Base-by-base conservation (phyloP, 2,113 vertebrate species). In the Aphyosemion australe region DNA sequence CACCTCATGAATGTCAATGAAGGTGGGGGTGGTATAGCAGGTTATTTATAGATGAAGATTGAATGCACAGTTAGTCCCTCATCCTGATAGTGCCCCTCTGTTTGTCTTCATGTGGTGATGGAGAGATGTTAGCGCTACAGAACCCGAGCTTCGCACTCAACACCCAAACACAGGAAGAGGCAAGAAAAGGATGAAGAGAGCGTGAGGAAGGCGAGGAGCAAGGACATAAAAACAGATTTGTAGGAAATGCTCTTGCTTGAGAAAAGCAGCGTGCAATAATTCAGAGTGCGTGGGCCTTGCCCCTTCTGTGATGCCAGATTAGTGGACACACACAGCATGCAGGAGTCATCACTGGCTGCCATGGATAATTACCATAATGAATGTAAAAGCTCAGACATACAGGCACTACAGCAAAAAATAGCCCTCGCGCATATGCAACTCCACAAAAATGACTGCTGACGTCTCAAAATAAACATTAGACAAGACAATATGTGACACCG, bases 301-400 rank as follows among this genome's bases (percentile, higher is more conserved):
- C 74, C 76, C 69, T 68, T 61, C 57, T 78, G 57, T 74, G 67
- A 86, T 1, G 69, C 57, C 68, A 74, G 74, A 84, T 87, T 68
- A 61, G 70, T 73, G 78, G 82, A 87, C 79, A 73, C 63, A 49
- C 74, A 49, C 74, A 79, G 75, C 53, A 74, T 72, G 82, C 70
- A 64, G 72, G 83, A 87, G 79, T 89, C 84, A 79, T 82, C 54
- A 11, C 74, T 73, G 53, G 49, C 84, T 89, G 87, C 83, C 87
- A 85, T 37, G 31, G 69, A 56, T 83, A 80, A 89, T 89, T 87
- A 83, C 66, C 77, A 77, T 87, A 88, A 89, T 87, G 82, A 88
- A 82, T 82, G 79, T 81, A 84, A 81, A 80, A 54, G 55, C 56
- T 48, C 6, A 18, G 60, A 84, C 72, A 68, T 50, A 60, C 49